phyloP scores from a whole-genome alignment of 1,140 invertebrate species.

The Drosophila micromelanica region DNA sequence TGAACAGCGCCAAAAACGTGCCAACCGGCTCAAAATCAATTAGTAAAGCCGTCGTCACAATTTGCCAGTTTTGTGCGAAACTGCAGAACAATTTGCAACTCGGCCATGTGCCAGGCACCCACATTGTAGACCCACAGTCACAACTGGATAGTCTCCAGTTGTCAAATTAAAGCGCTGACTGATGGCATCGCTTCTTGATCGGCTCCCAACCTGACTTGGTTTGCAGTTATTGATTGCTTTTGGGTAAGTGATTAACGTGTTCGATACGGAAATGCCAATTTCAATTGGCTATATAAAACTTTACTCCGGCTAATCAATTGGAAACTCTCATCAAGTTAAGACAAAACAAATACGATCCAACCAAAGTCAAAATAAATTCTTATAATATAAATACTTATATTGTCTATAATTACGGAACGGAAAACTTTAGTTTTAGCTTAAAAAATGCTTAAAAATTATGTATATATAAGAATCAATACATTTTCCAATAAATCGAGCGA shows the following conservation, averaged over 20 bases:
- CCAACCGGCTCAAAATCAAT: conserved; percentile 78
- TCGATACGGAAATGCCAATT: not conserved
- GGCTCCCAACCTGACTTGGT: not conserved
- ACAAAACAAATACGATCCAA: too few relatives aligned
- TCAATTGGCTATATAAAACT: too few relatives aligned
- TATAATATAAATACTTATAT: too few relatives aligned
- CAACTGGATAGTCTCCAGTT: not conserved
- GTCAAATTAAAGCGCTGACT: conserved; percentile 25
- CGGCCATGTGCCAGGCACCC: conserved; percentile 16
- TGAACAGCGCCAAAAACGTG: conserved; percentile 74
- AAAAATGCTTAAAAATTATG: too few relatives aligned
- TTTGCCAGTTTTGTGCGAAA: conserved; percentile 80
- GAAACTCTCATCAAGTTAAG: too few relatives aligned
- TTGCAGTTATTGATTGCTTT: conserved; percentile 26
- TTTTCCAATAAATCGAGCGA: too few relatives aligned
- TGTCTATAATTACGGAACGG: too few relatives aligned
- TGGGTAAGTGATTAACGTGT: conserved; percentile 11
- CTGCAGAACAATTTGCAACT: conserved; percentile 59
- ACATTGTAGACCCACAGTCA: not conserved
- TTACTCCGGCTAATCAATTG: too few relatives aligned
- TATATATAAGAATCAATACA: too few relatives aligned
- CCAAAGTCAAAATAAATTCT: too few relatives aligned
- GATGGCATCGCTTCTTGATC: conserved; percentile 31
- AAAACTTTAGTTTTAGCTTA: too few relatives aligned
- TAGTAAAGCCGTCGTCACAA: conserved; percentile 54